Evolutionary conservation across 2,888 invertebrate genomes (phyloP), one percentile per base, ranked within the genome.

Genomic region (Mesorhabditis spiculigera): DNA sequence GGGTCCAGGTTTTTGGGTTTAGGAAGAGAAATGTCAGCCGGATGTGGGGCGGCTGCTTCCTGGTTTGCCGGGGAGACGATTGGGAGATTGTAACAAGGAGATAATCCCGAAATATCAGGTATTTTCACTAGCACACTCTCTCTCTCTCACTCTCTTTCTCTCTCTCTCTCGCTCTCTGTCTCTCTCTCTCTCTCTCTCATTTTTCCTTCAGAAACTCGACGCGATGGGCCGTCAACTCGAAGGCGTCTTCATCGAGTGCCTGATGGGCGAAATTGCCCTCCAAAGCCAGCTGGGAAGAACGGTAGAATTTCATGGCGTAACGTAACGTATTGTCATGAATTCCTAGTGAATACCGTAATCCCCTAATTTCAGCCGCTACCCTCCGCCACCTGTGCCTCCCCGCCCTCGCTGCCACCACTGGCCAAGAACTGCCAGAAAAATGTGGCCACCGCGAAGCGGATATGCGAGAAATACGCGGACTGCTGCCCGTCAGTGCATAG

Each of bases 51-150:
- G 58, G n/a, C 58, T 50, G 8, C n/a, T 50, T 10, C 58, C 58
- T n/a, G 58, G 58, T 2, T n/a, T 50, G 10, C 58, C 58, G 58
- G 58, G 58, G n/a, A 10, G 58, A 10, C 58, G 58, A 50, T 13
- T 50, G 10, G 58, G 58, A 10, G 58, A 50, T 13, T 50, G 58
- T n/a, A 50, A 50, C 58, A 10, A 50, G 58, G n/a, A 50, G n/a
- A 50, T 50, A n/a, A 50, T 50, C 8, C 58, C 58, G 8, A 50
- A 50, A 50, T 50, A 50, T 50, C 58, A 50, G n/a, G 58, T 50
- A 50, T n/a, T 50, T 1, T 50, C n/a, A 10, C 28, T 28, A 28
- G 28, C 28, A 3, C 28, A 28, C 28, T 28, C 28, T 28, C 3
- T 28, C 28, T 28, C 3, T 28, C 28, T 28, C 28, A 28, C 28